Evolutionary conservation across 2,888 invertebrate genomes (phyloP), one percentile per base, ranked within the genome.

Genomic region (Onchidella celtica): DNA sequence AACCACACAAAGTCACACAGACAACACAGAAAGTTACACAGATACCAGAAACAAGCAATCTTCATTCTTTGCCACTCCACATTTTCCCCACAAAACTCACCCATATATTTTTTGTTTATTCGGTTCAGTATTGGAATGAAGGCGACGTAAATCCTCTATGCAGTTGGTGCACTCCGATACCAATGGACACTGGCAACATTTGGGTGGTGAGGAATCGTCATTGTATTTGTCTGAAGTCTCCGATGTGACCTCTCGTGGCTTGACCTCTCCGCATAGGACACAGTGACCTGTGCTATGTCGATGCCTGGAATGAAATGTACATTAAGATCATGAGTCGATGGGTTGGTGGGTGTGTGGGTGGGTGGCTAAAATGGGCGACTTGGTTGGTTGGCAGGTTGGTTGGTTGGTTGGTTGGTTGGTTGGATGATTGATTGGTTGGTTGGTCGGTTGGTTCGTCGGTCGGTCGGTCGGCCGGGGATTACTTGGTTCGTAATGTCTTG

Each of bases 131-230:
- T 40, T 17, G 1, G 38, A 2, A 6, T 29, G 11, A 1, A 70
- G 17, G 0, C 55, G 40, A 17, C 55, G 55, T 21, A 79, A 24
- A 27, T 79, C 79, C n/a, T 79, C 55, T 0, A 24, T 17, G 32
- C 79, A 79, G 24, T 34, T 14, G 4, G 27, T 29, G 57, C 80
- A 80, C 32, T 80, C 74, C 0, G 80, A 66, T 1, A 68, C 80
- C 57, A 66, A 40, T 0, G 74, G 66, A 27, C 73, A 74, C 66
- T 80, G 74, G 59, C 80, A 79, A 40, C 27, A 55, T n/a, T 79
- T 72, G 66, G 24, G 17, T 14, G 11, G 14, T 11, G 55, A 27
- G n/a, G 17, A 1, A n/a, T 57, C 29, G n/a, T 24, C 21, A 4
- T 34, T 38, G 47, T 70, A 24, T 29, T 74, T 74, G 0, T 66